These are phyloP conservation scores for Lophura swinhoii DNA, from an alignment of 2,797 vertebrate genomes.

Conservation along the genomic window DNA sequence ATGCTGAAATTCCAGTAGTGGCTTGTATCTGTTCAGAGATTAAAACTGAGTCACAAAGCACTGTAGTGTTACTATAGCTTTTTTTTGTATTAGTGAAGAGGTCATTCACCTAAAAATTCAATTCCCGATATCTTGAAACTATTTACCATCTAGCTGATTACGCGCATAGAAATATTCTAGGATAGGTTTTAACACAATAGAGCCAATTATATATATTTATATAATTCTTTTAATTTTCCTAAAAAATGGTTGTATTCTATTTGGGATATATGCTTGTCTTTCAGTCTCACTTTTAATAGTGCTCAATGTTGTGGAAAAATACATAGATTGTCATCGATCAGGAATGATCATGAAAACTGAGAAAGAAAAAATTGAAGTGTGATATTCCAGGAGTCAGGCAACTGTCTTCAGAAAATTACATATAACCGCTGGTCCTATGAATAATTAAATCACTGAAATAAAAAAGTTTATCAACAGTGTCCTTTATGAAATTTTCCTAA, in stretches of 20 bases:
- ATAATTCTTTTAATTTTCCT: not conserved
- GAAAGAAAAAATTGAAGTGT: not conserved
- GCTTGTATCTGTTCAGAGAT: not conserved
- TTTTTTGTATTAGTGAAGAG: not conserved
- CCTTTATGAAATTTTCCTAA: not conserved
- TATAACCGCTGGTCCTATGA: not conserved
- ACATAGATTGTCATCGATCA: not conserved
- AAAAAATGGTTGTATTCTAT: not conserved
- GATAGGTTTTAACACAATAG: not conserved
- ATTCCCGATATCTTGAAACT: not conserved
- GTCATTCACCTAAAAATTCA: not conserved
- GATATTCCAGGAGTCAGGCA: not conserved
- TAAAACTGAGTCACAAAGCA: not conserved
- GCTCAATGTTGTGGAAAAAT: not conserved
- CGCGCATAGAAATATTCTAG: not conserved
- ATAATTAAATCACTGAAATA: not conserved
- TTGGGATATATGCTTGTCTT: not conserved
- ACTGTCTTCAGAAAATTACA: not conserved
- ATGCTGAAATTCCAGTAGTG: not conserved
- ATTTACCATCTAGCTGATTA: not conserved
- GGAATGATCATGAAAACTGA: not conserved
- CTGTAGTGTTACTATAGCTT: not conserved
- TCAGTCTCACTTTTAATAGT: not conserved
- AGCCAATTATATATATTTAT: not conserved
- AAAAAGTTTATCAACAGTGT: not conserved